These are phyloP conservation scores for Sarcophilus harrisii DNA, from an alignment of 2,797 vertebrate species.

Conservation along the genomic window DNA sequence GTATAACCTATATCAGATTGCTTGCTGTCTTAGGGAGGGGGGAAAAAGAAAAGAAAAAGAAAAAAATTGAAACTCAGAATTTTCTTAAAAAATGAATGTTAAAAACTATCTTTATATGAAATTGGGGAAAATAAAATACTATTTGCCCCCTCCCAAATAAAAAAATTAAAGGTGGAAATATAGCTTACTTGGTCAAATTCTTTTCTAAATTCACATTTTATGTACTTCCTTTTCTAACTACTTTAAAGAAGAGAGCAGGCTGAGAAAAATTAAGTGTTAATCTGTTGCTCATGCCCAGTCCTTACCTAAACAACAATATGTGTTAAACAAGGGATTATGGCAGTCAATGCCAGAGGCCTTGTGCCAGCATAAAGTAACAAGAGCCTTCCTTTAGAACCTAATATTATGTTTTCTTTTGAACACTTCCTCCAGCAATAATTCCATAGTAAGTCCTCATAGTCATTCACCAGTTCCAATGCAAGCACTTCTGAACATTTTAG, in stretches of 20 bases:
- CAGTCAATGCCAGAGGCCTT: not conserved
- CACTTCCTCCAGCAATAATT: not conserved
- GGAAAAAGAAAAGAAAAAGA: not conserved
- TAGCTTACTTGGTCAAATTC: not conserved
- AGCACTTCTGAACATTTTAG: not conserved
- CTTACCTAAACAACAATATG: not conserved
- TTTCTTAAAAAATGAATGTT: not conserved
- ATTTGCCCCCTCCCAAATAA: not conserved
- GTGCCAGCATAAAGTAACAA: not conserved
- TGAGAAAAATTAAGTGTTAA: not conserved
- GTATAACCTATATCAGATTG: not conserved
- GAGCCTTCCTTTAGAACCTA: not conserved
- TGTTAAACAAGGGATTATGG: not conserved
- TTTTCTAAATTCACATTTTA: not conserved
- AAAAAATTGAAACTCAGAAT: not conserved
- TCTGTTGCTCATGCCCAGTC: not conserved
- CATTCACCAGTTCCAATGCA: not conserved
- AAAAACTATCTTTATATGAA: not conserved
- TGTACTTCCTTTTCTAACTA: not conserved
- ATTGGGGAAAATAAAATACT: not conserved
- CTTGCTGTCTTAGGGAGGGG: not conserved
- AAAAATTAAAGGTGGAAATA: not conserved
- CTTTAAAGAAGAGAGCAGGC: constrained; percentile 6
- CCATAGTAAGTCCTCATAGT: not conserved
- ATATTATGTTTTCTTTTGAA: not conserved